These are phyloP conservation scores for Shargacucullia verbasci DNA, from an alignment of 2,888 invertebrate species.

Conservation along the genomic window DNA sequence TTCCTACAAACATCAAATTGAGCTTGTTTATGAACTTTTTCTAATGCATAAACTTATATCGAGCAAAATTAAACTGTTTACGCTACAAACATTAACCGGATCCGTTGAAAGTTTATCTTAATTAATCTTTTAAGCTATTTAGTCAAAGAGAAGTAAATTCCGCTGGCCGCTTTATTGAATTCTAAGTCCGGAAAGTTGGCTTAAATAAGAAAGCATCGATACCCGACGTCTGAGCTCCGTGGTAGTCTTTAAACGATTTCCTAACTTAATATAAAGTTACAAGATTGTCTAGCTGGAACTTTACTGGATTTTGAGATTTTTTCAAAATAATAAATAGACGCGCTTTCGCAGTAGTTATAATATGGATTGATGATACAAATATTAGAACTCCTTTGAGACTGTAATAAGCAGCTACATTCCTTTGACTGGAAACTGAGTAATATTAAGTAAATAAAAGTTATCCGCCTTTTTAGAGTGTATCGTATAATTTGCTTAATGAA, in stretches of 20 bases:
- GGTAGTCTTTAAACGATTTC: conserved; percentile 79
- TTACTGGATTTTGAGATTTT: conserved; percentile 61
- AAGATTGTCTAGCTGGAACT: conserved; percentile 73
- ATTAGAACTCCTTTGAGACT: not conserved
- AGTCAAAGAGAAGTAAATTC: conserved; percentile 86
- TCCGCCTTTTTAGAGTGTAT: conserved; percentile 4
- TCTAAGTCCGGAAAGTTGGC: conserved; percentile 82
- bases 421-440: not conserved
- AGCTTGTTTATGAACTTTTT: conserved; percentile 45
- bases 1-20: conserved; percentile 40
- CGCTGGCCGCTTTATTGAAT: conserved; percentile 84
- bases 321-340: conserved; percentile 20
- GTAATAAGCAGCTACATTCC: not conserved
- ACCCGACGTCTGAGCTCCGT: conserved; percentile 73
- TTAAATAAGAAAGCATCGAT: conserved; percentile 85
- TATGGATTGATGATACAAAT: no score
- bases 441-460: not conserved
- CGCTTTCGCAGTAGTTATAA: no score
- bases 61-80: conserved; percentile 73
- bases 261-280: conserved; percentile 82
- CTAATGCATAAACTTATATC: conserved; percentile 63
- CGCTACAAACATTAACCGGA: conserved; percentile 74
- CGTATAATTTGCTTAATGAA: conserved; percentile 32
- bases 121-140: conserved; percentile 87
- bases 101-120: conserved; percentile 78